Conservation (phyloP, 2,113 vertebrate species). For the Indicator maculatus region DNA sequence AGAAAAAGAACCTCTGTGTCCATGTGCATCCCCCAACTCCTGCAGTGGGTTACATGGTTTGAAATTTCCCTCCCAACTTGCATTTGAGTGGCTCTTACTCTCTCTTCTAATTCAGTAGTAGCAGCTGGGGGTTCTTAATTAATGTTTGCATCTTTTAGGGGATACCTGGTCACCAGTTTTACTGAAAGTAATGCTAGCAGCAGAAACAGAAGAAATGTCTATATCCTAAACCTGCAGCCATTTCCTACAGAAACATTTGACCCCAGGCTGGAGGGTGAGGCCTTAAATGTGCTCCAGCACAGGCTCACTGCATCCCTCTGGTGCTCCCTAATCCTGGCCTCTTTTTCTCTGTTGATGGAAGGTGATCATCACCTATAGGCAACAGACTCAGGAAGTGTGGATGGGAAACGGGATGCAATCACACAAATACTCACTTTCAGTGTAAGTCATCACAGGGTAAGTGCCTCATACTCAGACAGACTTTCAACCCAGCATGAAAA, state of each 20-base stretch:
- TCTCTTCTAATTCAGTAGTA: neutral
- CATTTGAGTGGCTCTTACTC: neutral
- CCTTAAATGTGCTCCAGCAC: rapidly evolving
- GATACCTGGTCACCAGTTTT: neutral
- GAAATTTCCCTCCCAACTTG: neutral
- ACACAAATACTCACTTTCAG: neutral
- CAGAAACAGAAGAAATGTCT: neutral
- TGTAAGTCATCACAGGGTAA: neutral
- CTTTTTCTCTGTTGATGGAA: neutral
- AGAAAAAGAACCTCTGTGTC: rapidly evolving
- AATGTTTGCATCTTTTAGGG: neutral
- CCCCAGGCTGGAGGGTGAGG: neutral
- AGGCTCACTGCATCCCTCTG: neutral
- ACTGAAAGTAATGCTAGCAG: neutral
- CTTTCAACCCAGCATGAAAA: neutral
- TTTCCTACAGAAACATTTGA: neutral
- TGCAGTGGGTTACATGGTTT: neutral
- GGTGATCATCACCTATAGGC: neutral
- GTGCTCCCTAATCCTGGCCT: neutral
- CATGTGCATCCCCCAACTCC: rapidly evolving
- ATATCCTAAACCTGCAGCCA: neutral
- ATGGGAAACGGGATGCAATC: neutral
- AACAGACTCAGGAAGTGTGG: neutral
- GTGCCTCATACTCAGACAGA: neutral
- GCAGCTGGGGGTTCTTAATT: neutral